Evolutionary conservation across 1,140 invertebrate genomes (phyloP).

Genomic region (Eulimnadia texana): DNA sequence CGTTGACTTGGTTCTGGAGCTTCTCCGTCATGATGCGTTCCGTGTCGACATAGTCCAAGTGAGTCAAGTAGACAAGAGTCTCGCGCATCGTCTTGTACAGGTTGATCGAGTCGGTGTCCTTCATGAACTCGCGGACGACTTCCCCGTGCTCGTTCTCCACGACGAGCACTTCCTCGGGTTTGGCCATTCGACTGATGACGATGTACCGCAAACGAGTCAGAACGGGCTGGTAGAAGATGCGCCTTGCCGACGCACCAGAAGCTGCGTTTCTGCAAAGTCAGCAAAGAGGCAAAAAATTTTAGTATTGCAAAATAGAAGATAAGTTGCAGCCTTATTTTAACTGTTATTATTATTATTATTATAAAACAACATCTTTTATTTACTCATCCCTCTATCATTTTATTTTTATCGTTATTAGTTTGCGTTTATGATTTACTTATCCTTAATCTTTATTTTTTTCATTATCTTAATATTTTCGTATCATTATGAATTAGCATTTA

Average conservation of each 20-base stretch:
- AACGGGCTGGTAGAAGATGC: conserved; percentile 14
- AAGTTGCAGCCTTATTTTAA: too few relatives aligned
- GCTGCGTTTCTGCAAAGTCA: background rate
- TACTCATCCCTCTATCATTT: too few relatives aligned
- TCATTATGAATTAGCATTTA: too few relatives aligned
- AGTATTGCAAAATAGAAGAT: too few relatives aligned
- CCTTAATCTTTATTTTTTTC: too few relatives aligned
- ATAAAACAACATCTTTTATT: too few relatives aligned
- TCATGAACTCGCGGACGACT: conserved; percentile 98
- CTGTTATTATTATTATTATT: too few relatives aligned
- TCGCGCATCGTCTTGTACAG: conserved; percentile 99
- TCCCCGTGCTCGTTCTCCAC: conserved; percentile 99
- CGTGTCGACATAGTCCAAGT: conserved; percentile 95
- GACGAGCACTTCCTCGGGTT: conserved; percentile 99
- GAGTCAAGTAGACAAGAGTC: conserved; percentile 94
- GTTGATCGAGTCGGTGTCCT: conserved; percentile 98
- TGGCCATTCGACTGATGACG: conserved; percentile 99
- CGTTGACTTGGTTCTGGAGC: conserved; percentile 96
- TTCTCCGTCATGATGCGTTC: conserved; percentile 99
- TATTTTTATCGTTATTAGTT: too few relatives aligned
- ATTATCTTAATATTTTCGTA: too few relatives aligned
- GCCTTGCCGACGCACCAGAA: conserved; percentile 6
- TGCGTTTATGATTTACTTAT: too few relatives aligned
- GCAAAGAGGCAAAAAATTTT: background rate
- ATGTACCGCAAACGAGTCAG: conserved; percentile 65